Base-by-base conservation (phyloP, 2,888 invertebrate species). In the Podabrus alpinus region DNA sequence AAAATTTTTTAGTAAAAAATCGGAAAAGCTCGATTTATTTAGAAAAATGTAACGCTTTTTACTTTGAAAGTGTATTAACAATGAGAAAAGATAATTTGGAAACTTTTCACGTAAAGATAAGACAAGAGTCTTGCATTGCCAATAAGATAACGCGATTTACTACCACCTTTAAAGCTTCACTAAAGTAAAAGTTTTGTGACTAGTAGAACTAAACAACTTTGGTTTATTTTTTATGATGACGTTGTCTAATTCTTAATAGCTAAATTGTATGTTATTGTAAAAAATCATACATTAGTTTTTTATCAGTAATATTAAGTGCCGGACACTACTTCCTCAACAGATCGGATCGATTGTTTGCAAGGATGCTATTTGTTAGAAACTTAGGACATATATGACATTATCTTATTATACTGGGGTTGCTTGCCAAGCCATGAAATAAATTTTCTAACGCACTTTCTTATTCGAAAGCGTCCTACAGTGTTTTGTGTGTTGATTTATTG, bases 381-480 rank as follows among this genome's bases (percentile, higher is more conserved):
- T 81, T 80, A 80, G 80, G 82, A 82, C 83, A 82, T 83, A 82
- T 82, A 83, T 83, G 84, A 83, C 83, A 84, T 84, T 84, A 83
- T 84, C 84, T 85, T 85, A 85, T 85, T 85, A 85, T 84, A 84
- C 82, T 79, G 78, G 81, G 83, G 83, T 84, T 85, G 84, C 84
- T 85, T 85, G 85, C 83, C 84, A 83, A 83, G 83, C 84, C 81
- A 83, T 85, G 84, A 84, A 85, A 85, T 85, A 85, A 85, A 84
- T 85, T 84, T 84, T 82, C 83, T 81, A 83, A 84, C 84, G 83
- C 84, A 84, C 83, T 84, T 85, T 84, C 84, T 84, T 83, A 82
- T 82, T 82, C 83, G 81, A 79, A 78, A 80, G 81, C 81, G 81
- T 79, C 82, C 80, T 78, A 79, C 76, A 80, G 80, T 84, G 84